Base-by-base conservation (phyloP, 2,888 invertebrate genomes). In the Lasioglossum vierecki region DNA sequence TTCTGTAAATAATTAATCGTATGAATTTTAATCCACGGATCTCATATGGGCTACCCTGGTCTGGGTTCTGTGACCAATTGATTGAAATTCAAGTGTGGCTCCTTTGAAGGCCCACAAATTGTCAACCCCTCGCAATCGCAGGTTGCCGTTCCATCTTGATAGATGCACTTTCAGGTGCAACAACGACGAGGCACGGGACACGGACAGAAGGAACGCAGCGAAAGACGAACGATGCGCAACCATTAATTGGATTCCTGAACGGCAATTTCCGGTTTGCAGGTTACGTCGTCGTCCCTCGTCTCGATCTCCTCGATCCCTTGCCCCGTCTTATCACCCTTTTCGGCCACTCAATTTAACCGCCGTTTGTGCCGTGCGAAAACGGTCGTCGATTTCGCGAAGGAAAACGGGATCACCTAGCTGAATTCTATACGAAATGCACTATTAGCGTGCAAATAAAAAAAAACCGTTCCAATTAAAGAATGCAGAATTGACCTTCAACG, bases 161-260 rank as follows among this genome's bases (percentile, higher is more conserved):
- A 35, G 35, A 68, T 22, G 35, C 66, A 68, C 18, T 22, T 68
- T 68, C 26, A 5, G 41, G 13, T 72, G 71, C 49, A 49, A 49
- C 57, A 72, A 15, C 46, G 72, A 49, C 63, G 22, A 26, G 57
- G 46, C 46, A 39, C 22, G 35, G 41, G 18, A 39, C 49, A 49
- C 39, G 53, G 15, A 13, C 15, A 39, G 80, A 76, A 60, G 79
- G 53, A 77, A 74, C 72, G 74, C 70, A 35, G 76, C 80, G 82
- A 86, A 89, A 89, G 87, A 85, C 88, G 88, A 73, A 68, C 82
- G 88, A 63, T 74, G 63, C 89, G 86, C 82, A 73, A 82, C 89
- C 91, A 90, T 92, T 93, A 92, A 92, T 92, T 92, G 91, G 90
- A 92, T 92, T 92, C 91, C 91, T 88, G 83, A 84, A 85, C 88